Evolutionary conservation across 1,140 invertebrate genomes (phyloP).

Genomic region (Halotydeus destructor): DNA sequence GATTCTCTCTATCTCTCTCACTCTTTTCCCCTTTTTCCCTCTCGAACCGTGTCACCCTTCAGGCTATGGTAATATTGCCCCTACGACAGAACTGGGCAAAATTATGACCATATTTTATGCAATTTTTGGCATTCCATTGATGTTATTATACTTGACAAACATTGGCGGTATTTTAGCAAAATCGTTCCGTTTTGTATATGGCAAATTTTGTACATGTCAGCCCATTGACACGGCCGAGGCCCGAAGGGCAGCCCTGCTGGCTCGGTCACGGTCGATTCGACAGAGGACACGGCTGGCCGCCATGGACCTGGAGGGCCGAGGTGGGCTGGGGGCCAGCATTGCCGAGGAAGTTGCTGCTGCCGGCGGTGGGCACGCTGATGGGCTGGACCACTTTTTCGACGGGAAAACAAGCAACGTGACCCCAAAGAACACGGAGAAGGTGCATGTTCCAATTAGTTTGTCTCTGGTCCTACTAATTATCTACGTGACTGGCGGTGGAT

Average conservation of each 20-base stretch:
- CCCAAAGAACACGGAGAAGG: too few species aligned
- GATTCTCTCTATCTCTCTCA: background rate
- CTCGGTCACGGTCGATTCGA: too few species aligned
- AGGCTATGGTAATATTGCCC: slow-evolving; percentile 58
- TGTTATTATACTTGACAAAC: slow-evolving; percentile 32
- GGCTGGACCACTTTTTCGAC: too few species aligned
- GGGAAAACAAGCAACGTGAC: too few species aligned
- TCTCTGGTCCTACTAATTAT: slow-evolving; percentile 18
- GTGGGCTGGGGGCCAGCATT: too few species aligned
- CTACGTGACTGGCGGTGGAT: slow-evolving; percentile 23
- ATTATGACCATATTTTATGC: slow-evolving; percentile 70
- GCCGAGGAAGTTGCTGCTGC: too few species aligned
- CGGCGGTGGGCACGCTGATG: too few species aligned
- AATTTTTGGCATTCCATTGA: slow-evolving; percentile 54
- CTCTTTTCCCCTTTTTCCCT: background rate
- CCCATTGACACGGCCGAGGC: slow-evolving; percentile 6
- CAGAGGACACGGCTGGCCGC: too few species aligned
- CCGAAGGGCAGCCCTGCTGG: background rate
- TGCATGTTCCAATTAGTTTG: slow-evolving; percentile 19
- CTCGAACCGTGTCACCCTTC: slow-evolving; percentile 13
- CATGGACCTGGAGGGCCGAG: too few species aligned
- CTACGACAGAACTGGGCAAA: slow-evolving; percentile 50
- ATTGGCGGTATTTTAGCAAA: slow-evolving; percentile 27
- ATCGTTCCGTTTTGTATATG: slow-evolving; percentile 25
- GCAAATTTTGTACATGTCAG: slow-evolving; percentile 19